Conservation (phyloP, 2,113 vertebrate genomes). For the Acanthochromis polyacanthus region DNA sequence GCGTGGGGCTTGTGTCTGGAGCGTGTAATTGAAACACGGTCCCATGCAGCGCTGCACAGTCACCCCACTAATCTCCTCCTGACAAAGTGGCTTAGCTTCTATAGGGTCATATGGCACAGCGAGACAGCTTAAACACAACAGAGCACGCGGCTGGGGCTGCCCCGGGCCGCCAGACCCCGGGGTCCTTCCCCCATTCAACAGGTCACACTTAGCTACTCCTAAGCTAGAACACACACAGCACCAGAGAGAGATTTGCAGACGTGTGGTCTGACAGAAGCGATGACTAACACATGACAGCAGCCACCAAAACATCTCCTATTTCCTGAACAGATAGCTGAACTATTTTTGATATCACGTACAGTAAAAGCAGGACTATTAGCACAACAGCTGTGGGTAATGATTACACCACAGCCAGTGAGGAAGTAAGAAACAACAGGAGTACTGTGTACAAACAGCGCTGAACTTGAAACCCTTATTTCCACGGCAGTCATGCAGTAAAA, state of each 20-base stretch:
- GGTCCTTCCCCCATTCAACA: slow-evolving; percentile 50
- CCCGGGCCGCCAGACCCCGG: slow-evolving; percentile 11
- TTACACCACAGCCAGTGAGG: not conserved
- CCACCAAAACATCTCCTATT: not conserved
- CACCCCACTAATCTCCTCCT: slow-evolving; percentile 86
- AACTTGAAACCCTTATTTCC: slow-evolving; percentile 2
- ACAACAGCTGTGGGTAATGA: not conserved
- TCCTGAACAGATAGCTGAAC: not conserved
- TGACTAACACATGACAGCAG: not conserved
- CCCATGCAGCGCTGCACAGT: slow-evolving; percentile 76
- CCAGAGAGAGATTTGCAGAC: not conserved
- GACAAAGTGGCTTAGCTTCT: slow-evolving; percentile 86
- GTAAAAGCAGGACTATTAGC: not conserved
- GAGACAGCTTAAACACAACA: slow-evolving; percentile 79
- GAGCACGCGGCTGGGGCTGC: slow-evolving; percentile 9
- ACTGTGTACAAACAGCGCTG: not conserved
- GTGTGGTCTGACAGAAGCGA: slow-evolving; percentile 8
- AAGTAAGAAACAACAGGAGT: slow-evolving; percentile 1
- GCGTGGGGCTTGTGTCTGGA: slow-evolving; percentile 71
- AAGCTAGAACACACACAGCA: not conserved
- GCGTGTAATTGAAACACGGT: slow-evolving; percentile 81
- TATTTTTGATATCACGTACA: not conserved
- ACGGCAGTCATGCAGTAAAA: slow-evolving; percentile 5
- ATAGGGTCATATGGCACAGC: slow-evolving; percentile 84
- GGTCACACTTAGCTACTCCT: slow-evolving; percentile 18